These are phyloP conservation scores for Drosophila aff. DNA, from an alignment of 1,140 invertebrate genomes.

Conservation along the genomic window DNA sequence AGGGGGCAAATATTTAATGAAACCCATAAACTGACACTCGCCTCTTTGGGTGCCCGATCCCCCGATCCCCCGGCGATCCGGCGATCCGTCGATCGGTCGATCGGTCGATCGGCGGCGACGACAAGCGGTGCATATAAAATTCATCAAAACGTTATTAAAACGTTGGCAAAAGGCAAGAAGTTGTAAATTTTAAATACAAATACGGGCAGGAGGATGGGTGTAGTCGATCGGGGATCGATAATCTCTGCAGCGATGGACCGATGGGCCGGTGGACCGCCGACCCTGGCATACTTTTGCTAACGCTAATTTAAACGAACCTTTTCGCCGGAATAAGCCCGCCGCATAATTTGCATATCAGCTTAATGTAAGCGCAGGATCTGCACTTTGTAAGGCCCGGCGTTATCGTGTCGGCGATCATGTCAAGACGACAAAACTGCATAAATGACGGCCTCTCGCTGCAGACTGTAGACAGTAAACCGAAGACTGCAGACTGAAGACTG, in stretches of 20 bases:
- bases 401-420: conserved; percentile 74
- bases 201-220: conserved; percentile 38
- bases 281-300: conserved; percentile 76
- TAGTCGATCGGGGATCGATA: conserved; percentile 61
- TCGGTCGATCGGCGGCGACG: conserved; percentile 62
- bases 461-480: not conserved
- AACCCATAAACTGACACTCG: conserved; percentile 79
- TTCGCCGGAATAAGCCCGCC: conserved; percentile 66
- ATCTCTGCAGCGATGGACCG: conserved; percentile 31
- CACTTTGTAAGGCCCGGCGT: conserved; percentile 68
- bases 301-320: conserved; percentile 74
- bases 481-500: not conserved
- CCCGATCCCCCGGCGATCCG: no score
- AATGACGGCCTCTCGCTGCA: conserved; percentile 22
- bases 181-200: conserved; percentile 83
- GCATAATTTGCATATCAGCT: conserved; percentile 83
- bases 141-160: conserved; percentile 83
- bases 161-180: conserved; percentile 64
- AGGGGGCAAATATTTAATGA: conserved; percentile 71
- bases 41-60: conserved; percentile 12
- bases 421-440: conserved; percentile 72
- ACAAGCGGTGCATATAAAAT: conserved; percentile 81
- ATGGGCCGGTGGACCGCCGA: not conserved
- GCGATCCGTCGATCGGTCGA: conserved; percentile 10
- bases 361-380: conserved; percentile 72